Conservation (phyloP, 2,797 vertebrate genomes). For the Podarcis lilfordi region DNA sequence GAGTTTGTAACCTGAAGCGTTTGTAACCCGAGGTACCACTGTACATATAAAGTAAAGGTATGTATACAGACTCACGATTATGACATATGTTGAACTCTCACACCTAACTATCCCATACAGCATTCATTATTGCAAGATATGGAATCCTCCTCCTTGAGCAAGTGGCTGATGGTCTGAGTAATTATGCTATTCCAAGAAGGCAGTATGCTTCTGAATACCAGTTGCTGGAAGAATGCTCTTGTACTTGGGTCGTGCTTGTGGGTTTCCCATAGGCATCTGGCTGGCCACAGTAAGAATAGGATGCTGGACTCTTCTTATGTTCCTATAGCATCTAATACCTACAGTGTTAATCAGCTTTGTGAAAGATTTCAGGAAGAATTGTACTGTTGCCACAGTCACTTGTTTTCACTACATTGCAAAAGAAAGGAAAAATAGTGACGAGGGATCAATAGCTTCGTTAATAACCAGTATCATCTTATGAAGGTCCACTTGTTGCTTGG, state of each 20-base stretch:
- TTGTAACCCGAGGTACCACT: no score
- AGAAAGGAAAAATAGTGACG: not conserved
- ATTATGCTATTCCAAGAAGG: not conserved
- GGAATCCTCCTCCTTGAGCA: not conserved
- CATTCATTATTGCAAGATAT: not conserved
- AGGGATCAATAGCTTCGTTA: not conserved
- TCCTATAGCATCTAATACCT: not conserved
- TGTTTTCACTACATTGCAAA: not conserved
- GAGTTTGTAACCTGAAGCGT: no score
- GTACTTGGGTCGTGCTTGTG: no score
- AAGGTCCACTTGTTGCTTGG: not conserved
- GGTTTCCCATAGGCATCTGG: no score
- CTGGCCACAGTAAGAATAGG: no score
- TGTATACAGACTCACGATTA: not conserved
- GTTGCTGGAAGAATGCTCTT: no score
- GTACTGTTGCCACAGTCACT: not conserved
- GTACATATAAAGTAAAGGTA: not conserved
- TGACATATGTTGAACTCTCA: not conserved
- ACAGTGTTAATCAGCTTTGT: not conserved
- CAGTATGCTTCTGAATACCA: no score
- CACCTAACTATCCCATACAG: not conserved
- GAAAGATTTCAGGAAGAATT: not conserved
- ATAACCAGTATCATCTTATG: not conserved
- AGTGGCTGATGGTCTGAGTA: not conserved
- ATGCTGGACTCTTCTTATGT: no score